Base-by-base conservation (phyloP, 1,140 invertebrate genomes). In the Berghia stephanieae region DNA sequence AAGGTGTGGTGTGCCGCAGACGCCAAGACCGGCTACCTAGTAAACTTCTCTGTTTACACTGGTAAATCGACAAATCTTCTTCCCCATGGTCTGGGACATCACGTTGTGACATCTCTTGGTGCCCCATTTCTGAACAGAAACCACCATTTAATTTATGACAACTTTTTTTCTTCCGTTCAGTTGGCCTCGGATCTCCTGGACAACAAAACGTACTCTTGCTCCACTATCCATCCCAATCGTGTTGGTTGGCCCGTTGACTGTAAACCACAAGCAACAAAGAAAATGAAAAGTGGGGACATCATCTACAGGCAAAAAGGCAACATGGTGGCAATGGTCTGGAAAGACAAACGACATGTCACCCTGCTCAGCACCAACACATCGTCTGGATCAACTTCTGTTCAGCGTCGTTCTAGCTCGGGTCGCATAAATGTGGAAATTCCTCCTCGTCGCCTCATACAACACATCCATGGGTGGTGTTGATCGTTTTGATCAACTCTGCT, bases 401-500 rank as follows among this genome's bases (percentile, higher is more conserved):
- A 8, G 10, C 57, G 57, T 16, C 57, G 57, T 63, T 16, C 8
- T 10, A 63, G 34, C 18, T 8, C 18, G 10, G 57, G 57, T 31
- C 10, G 18, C 8, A n/a, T 21, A 24, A 42, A 16, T n/a, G 43
- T 52, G 16, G 6, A 4, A 3, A 24, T 55, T 36, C 71, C 71
- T 34, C 46, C 36, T 34, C n/a, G 52, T 74, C 1, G 34, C 40
- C 24, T 10, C n/a, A 46, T 74, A 74, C 71, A 74, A 74, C 52
- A 60, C 8, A 2, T 38, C 24, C 52, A 77, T 69, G 75, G 38
- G 38, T 36, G 75, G 75, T 21, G 75, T 77, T 31, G 75, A 77
- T 40, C 60, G 68, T 6, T 31, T 34, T 16, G 75, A 77, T 36
- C 75, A 77, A 36, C 16, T 49, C 1, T 34, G 43, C 18, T 43